Base-by-base conservation (phyloP, 1,140 invertebrate species). In the Lordiphosa stackelbergi region DNA sequence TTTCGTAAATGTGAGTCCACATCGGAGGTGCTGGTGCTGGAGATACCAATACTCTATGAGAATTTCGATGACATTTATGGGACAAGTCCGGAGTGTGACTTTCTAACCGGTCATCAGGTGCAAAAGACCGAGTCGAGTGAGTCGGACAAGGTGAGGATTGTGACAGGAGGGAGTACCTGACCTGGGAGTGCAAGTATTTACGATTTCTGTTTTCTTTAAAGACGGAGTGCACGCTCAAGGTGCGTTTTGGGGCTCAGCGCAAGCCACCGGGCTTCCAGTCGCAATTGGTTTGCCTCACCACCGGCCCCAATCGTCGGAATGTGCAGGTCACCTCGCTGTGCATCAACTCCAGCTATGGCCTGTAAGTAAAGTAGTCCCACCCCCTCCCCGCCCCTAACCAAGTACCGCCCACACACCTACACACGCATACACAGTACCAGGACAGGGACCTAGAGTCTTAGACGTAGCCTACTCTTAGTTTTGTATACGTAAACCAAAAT, bases 341-440 rank as follows among this genome's bases (percentile, higher is more conserved):
- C 74, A 91, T 99, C 85, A 99, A 98, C 89, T 98, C 97, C 68
- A 95, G 95, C 22, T 98, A 97, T 90, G 97, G 97, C 88, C 90
- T 99, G 96, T 98, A 91, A 95, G 95, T 94, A 83, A 46, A 24
- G 45, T 63, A 66, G 66, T 47, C 36, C 52, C 42, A 10, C 10
- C 12, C 16, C 5, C 10, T 22, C 42, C 11, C 42, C 24, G 12
- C 16, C 38, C 8, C 13, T 5, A 41, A 3, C 22, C 24, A 5
- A 28, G 5, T 28, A 9, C 22, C n/a, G 24, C 24, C 31, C 43
- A 46, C 43, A 46, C 63, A 69, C 40, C 56, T 45, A 69, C 66
- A 69, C 66, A 69, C 66, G 57, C 52, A 69, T 49, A 69, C 57
- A 68, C 65, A 68, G 52, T 53, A 58, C 63, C 52, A 48, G 34